Conservation (phyloP, 2,888 invertebrate genomes). For the Anticlea derivata region DNA sequence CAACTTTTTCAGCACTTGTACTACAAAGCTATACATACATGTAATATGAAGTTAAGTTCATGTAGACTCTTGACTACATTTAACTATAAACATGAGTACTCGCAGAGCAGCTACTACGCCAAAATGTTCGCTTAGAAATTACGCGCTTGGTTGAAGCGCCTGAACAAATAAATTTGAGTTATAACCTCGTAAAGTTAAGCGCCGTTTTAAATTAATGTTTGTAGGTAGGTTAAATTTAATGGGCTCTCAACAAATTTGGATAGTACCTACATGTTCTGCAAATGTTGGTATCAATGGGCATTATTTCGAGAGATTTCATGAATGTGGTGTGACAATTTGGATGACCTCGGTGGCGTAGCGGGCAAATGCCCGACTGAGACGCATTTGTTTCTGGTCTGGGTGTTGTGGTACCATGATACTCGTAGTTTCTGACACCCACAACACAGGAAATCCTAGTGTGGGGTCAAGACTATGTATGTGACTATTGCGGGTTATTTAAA, state of each 20-base stretch:
- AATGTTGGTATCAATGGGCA: slow-evolving; percentile 34
- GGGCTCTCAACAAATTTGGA: slow-evolving; percentile 27
- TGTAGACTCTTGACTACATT: too few species aligned
- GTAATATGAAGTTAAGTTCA: too few species aligned
- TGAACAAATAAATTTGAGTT: slow-evolving; percentile 53
- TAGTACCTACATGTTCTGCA: slow-evolving; percentile 29
- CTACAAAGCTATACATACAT: too few species aligned
- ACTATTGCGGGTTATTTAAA: too few species aligned
- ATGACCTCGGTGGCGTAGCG: too few species aligned
- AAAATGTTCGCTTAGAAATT: slow-evolving; percentile 37
- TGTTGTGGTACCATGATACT: too few species aligned
- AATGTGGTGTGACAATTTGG: slow-evolving; percentile 20
- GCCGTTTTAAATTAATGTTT: slow-evolving; percentile 42
- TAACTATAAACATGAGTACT: slow-evolving; percentile 3
- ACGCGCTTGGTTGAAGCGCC: slow-evolving; percentile 43
- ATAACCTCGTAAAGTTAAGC: slow-evolving; percentile 47
- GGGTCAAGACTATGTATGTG: too few species aligned
- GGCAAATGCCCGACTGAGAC: too few species aligned
- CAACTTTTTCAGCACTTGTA: too few species aligned
- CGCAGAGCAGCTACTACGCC: slow-evolving; percentile 2
- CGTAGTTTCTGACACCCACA: too few species aligned
- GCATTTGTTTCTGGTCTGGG: too few species aligned
- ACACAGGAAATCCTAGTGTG: too few species aligned
- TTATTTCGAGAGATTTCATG: slow-evolving; percentile 39
- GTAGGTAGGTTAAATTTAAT: slow-evolving; percentile 40